Conservation (phyloP, 2,888 invertebrate species). For the Dryobota labecula region DNA sequence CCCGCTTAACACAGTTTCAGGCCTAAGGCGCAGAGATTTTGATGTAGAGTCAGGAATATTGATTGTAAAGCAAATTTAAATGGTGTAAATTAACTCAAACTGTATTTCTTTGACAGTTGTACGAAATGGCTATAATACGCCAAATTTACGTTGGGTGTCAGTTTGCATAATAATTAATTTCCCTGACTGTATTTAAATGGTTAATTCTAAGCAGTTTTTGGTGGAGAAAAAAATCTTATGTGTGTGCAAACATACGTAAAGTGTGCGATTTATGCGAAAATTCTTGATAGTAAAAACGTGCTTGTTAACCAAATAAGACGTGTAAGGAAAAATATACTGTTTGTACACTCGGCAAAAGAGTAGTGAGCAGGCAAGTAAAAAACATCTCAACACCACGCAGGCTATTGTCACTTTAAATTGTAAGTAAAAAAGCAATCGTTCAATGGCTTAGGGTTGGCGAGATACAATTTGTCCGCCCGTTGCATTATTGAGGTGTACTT, state of each 20-base stretch:
- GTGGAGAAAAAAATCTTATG: not conserved
- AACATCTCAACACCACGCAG: not conserved
- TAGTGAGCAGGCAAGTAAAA: conserved; percentile 20
- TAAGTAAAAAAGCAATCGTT: not conserved
- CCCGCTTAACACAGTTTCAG: too few species aligned
- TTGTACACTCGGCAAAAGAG: conserved; percentile 29
- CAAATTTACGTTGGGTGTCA: too few species aligned
- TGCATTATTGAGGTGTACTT: too few species aligned
- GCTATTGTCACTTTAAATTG: not conserved
- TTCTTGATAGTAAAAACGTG: not conserved
- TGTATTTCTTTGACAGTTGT: not conserved
- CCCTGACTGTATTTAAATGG: too few species aligned
- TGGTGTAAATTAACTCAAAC: too few species aligned
- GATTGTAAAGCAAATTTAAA: not conserved
- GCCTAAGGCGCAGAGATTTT: not conserved
- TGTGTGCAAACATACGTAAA: not conserved
- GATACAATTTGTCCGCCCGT: too few species aligned
- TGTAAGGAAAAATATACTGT: conserved; percentile 5
- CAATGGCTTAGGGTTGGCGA: too few species aligned
- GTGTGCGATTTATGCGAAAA: not conserved
- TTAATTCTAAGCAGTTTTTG: not conserved
- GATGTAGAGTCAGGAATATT: not conserved
- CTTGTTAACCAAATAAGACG: conserved; percentile 24
- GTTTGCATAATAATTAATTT: not conserved
- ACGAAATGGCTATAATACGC: too few species aligned